Conservation (phyloP, 53 echinoderm and acorn worm species). For the Mesocentrotus franciscanus region DNA sequence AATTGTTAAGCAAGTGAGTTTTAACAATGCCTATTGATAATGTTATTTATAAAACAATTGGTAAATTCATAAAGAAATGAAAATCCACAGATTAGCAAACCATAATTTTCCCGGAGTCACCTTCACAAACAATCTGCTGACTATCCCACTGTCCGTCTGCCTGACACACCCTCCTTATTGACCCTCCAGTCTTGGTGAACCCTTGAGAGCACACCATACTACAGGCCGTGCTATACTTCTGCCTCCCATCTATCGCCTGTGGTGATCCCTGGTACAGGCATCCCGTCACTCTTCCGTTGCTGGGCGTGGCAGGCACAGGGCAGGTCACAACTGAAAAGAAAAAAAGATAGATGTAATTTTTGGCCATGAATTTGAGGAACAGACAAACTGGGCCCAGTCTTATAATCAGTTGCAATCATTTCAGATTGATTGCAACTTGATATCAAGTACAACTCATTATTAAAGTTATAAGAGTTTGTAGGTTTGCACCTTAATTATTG, state of each 20-base stretch:
- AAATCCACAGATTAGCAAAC: too few species aligned
- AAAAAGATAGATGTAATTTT: not conserved
- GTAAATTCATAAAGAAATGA: too few species aligned
- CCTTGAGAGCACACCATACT: conserved; percentile 65
- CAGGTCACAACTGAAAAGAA: conserved; percentile 68
- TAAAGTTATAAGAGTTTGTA: too few species aligned
- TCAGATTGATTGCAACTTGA: too few species aligned
- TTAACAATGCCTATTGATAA: too few species aligned
- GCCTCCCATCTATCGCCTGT: conserved; percentile 14
- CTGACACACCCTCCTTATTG: conserved; percentile 73
- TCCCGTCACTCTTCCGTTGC: conserved; percentile 52
- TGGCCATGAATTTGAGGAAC: not conserved
- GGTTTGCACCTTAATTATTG: too few species aligned
- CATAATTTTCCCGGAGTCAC: conserved; percentile 10
- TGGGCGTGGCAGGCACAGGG: conserved; percentile 57
- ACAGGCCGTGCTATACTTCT: conserved; percentile 73
- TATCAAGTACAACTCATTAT: too few species aligned
- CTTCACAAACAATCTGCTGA: conserved; percentile 67
- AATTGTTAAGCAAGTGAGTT: too few species aligned
- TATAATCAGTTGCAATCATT: too few species aligned
- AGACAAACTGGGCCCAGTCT: too few species aligned
- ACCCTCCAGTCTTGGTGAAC: conserved; percentile 75
- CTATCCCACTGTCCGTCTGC: conserved; percentile 76
- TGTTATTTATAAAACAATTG: too few species aligned
- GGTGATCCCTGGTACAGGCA: conserved; percentile 64